Conservation (phyloP, 2,113 vertebrate genomes). For the Leptobrachium leishanense region DNA sequence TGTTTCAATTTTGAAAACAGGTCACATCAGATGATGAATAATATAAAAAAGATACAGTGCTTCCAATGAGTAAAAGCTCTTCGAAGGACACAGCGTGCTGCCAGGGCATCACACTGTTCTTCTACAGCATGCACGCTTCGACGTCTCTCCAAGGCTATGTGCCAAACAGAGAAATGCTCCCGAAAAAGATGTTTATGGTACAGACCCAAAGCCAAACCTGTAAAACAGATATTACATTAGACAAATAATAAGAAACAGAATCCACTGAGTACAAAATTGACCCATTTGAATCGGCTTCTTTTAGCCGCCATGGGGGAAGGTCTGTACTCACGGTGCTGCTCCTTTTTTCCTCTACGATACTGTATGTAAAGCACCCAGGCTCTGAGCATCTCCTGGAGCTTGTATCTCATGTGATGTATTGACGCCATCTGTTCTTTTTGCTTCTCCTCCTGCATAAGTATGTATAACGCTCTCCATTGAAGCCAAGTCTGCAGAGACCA, state of each 20-base stretch:
- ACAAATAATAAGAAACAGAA: too few relatives aligned
- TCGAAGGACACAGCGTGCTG: constrained; percentile 55
- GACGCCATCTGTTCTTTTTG: constrained; percentile 63
- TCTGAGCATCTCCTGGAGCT: constrained; percentile 61
- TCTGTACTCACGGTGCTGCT: constrained; percentile 62
- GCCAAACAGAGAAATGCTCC: constrained; percentile 72
- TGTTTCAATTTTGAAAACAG: too few relatives aligned
- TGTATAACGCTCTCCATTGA: constrained; percentile 71
- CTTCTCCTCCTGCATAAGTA: constrained; percentile 54
- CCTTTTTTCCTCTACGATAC: constrained; percentile 63
- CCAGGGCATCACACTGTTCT: constrained; percentile 57
- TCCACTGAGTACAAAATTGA: not conserved
- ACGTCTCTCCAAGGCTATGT: constrained; percentile 55
- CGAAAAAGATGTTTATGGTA: constrained; percentile 47
- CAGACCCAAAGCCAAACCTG: constrained; percentile 63
- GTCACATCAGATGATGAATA: not conserved
- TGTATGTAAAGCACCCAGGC: constrained; percentile 69
- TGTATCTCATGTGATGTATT: constrained; percentile 52
- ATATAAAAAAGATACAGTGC: constrained; percentile 78
- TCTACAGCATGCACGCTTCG: constrained; percentile 51
- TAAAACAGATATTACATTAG: constrained; percentile 29
- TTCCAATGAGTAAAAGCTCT: constrained; percentile 72
- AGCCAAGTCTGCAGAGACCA: constrained; percentile 71
- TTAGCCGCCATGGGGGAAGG: not conserved
- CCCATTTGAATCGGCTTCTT: not conserved